Evolutionary conservation across 2,888 invertebrate genomes (phyloP), one percentile per base, ranked within the genome.

Genomic region (Rhodophaea formosa): DNA sequence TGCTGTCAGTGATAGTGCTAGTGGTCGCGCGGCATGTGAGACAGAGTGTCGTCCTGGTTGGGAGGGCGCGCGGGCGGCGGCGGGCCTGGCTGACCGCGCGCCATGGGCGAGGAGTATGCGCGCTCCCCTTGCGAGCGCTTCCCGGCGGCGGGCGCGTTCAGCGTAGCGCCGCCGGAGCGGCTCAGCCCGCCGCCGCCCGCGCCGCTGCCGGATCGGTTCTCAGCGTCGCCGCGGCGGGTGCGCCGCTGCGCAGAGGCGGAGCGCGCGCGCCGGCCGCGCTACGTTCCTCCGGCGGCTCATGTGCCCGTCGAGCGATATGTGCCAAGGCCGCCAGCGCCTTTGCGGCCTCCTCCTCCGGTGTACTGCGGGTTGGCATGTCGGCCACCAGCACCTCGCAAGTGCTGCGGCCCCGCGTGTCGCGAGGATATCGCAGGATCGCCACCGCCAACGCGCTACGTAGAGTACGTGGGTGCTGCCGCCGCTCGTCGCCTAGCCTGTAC

Each of bases 231-330:
- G 86, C 92, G 81, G 92, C 93, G 83, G 86, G 93, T 80, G 88
- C 91, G 94, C 72, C 94, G 94, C 71, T 92, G 94, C 62, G 93
- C 94, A 62, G 93, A 94, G 58, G 93, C 93, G 64, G 94, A 94
- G 64, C 95, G 95, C 75, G 93, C 94, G 69, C 84, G 89, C 69
- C 80, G 89, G 63, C 94, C 82, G 81, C 90, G 94, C 68, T 94
- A 94, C 71, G 92, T 94, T 65, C 94, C 94, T 16, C 94, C 94
- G 7, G 93, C 94, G 62, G 94, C 94, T 14, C 95, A 95, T 81
- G 93, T 94, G 72, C 94, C 95, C 14, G 94, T 94, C 66, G 95
- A 95, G 85, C 93, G 95, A 69, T 95, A 95, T 79, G 94, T 95
- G 67, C 94, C 95, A 58, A 92, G 93, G 71, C 93, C 92, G 62